Percentiles rank a stretch among this genome's conserved stretches.
These are phyloP conservation scores for Cephus pulcher DNA, from an alignment of 2,888 invertebrate genomes.

Conservation along the genomic window DNA sequence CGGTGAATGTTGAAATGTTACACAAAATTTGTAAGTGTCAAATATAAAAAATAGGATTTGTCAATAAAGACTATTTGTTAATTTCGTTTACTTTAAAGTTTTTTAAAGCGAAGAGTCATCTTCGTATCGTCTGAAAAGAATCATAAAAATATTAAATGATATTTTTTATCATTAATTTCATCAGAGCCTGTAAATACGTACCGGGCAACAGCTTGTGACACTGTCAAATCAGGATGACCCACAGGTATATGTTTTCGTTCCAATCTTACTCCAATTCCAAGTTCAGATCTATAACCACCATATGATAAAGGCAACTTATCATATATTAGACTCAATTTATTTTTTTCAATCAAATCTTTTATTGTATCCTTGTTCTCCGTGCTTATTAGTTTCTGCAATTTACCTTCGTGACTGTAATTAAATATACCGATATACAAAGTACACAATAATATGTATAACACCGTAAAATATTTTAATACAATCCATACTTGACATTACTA, in stretches of 20 bases:
- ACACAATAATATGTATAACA: constrained; percentile 34
- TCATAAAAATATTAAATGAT: too few species aligned
- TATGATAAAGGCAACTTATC: constrained; percentile 57
- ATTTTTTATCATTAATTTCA: too few species aligned
- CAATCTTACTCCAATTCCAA: constrained; percentile 52
- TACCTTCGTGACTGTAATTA: background rate
- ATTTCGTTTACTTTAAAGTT: too few species aligned
- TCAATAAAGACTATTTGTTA: too few species aligned
- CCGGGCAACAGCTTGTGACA: constrained; percentile 43
- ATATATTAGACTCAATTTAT: constrained; percentile 59
- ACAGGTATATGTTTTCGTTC: constrained; percentile 48
- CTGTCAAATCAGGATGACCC: constrained; percentile 56
- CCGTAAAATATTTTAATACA: constrained; percentile 44
- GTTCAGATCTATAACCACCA: constrained; percentile 55
- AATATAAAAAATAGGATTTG: too few species aligned
- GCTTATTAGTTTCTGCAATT: constrained; percentile 41
- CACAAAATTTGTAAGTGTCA: too few species aligned
- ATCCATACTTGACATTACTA: constrained; percentile 54
- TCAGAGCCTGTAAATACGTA: background rate
- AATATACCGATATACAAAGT: background rate
- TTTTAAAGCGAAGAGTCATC: background rate
- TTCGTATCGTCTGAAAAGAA: background rate
- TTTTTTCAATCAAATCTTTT: constrained; percentile 46
- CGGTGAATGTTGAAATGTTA: too few species aligned
- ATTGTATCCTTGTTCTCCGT: constrained; percentile 54